These are phyloP conservation scores for Protonibea diacanthus DNA, from an alignment of 2,797 vertebrate species.

Conservation along the genomic window DNA sequence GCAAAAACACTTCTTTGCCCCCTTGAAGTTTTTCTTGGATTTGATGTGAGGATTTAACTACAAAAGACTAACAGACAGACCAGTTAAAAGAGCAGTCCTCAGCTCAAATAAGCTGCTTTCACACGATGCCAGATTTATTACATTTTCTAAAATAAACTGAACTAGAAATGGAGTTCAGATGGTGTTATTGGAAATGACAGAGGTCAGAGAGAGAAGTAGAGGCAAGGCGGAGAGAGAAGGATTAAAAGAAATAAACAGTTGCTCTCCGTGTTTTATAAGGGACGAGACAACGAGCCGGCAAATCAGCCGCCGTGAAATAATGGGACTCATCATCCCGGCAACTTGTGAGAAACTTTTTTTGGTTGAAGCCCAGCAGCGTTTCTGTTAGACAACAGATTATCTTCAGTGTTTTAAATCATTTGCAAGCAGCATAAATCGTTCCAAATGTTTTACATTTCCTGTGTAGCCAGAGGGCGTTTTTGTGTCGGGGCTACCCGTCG, in stretches of 20 bases:
- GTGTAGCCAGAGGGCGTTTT: slow-evolving; percentile 10
- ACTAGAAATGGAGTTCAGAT: slow-evolving; percentile 40
- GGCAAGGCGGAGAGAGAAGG: neutral
- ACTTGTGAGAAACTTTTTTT: neutral
- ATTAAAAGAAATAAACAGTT: slow-evolving; percentile 45
- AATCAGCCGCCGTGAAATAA: neutral
- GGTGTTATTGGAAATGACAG: slow-evolving; percentile 53
- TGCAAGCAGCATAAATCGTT: neutral
- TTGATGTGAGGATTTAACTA: slow-evolving; percentile 66
- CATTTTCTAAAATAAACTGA: slow-evolving; percentile 62
- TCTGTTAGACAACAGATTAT: neutral
- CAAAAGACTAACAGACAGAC: slow-evolving; percentile 51
- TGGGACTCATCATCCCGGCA: neutral
- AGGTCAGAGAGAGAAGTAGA: slow-evolving; percentile 48
- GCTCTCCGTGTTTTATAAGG: slow-evolving; percentile 6
- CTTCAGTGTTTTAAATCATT: slow-evolving; percentile 1
- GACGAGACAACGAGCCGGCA: neutral
- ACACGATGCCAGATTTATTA: slow-evolving; percentile 57
- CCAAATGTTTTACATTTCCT: slow-evolving; percentile 49
- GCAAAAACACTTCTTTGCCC: slow-evolving; percentile 38
- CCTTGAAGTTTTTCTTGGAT: slow-evolving; percentile 63
- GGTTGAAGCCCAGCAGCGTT: neutral
- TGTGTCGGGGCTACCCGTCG: neutral
- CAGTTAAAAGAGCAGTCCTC: slow-evolving; percentile 51
- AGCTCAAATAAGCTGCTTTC: slow-evolving; percentile 60